Base-by-base conservation (phyloP, 1,140 invertebrate species). In the Drosophila littoralis region DNA sequence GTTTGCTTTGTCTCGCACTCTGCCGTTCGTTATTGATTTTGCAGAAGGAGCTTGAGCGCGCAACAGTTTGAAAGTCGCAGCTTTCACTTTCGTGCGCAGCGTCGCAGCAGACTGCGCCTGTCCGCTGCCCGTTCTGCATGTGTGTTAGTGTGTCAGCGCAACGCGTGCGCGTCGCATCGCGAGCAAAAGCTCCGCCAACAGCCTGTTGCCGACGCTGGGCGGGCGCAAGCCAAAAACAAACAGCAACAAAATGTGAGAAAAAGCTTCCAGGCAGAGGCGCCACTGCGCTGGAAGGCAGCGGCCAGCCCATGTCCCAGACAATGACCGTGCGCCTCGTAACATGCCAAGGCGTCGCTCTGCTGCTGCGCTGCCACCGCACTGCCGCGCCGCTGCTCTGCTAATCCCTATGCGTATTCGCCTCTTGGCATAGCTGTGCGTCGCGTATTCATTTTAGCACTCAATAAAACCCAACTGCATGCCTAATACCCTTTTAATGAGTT, bases 31-130 rank as follows among this genome's bases (percentile, higher is more conserved):
- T 86, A 86, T 86, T 79, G 83, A 86, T 86, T 86, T 88, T 88
- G 72, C 50, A 51, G 57, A 22, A 28, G 50, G 57, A 74, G 51
- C 54, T 63, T 64, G 79, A 58, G 64, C 83, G 64, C 83, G 83
- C 83, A 86, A 86, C 83, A 86, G 83, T 86, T 86, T 86, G 83
- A 86, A 86, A 86, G 83, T 69, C 83, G 83, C 83, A 86, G 83
- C 83, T 86, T 86, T 86, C 83, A 86, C 83, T 86, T 86, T 86
- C 83, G 83, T 82, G 83, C 57, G 45, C 79, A 77, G 45, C 52
- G 45, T 45, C 59, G 22, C 48, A 8, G 7, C 17, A 15, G 42
- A 81, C 61, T 79, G 80, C 81, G 75, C 82, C 55, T 83, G 81
- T 66, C 68, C 50, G 38, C 43, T 60, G 54, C 15, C 12, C 50